phyloP scores from a whole-genome alignment of 2,888 invertebrate species.

The Auanema freiburgensis region DNA sequence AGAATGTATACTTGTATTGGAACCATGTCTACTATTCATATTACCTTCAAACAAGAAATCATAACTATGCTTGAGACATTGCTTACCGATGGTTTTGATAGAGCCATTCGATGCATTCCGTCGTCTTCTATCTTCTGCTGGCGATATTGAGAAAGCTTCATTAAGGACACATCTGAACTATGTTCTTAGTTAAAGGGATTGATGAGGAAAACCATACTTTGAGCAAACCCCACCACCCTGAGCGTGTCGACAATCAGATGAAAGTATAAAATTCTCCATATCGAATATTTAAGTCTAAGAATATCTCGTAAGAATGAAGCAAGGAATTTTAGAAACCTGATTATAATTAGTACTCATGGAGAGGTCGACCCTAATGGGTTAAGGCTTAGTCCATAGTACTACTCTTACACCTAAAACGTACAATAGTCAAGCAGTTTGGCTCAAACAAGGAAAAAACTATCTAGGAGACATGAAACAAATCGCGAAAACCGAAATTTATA shows the following conservation, averaged over 20 bases:
- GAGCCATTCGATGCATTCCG: background rate
- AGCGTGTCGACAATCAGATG: constrained; percentile 17
- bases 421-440: too few relatives aligned
- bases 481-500: too few relatives aligned
- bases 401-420: too few relatives aligned
- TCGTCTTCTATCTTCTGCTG: constrained; percentile 13
- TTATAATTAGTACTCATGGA: too few relatives aligned
- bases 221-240: constrained; percentile 15
- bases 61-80: background rate
- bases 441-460: too few relatives aligned
- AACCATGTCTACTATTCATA: constrained; percentile 1
- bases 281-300: too few relatives aligned
- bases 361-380: too few relatives aligned
- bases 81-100: background rate
- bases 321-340: too few relatives aligned
- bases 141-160: constrained; percentile 16
- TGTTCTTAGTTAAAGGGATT: background rate
- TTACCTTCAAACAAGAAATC: background rate
- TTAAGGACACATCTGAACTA: constrained; percentile 17
- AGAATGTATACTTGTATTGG: background rate
- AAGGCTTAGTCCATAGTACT: too few relatives aligned
- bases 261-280: constrained; percentile 17
- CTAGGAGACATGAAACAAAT: too few relatives aligned
- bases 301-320: too few relatives aligned
- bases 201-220: constrained; percentile 5